Conservation (phyloP, 1,140 invertebrate species). For the Habropoda laboriosa region DNA sequence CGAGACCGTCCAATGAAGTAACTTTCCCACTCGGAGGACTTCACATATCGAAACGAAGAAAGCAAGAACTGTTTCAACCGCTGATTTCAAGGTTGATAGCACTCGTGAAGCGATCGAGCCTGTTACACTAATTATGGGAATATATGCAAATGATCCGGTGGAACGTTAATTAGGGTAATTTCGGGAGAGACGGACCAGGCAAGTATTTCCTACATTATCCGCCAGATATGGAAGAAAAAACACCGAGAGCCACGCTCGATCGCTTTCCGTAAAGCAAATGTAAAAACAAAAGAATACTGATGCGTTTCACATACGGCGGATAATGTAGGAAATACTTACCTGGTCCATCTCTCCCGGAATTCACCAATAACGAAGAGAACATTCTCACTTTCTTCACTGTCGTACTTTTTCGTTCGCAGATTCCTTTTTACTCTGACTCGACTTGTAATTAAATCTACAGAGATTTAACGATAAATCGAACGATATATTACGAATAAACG, state of each 20-base stretch:
- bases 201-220: too few relatives aligned
- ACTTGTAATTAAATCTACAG: neutral
- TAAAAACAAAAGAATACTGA: too few relatives aligned
- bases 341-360: too few relatives aligned
- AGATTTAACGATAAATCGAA: too few relatives aligned
- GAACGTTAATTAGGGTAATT: constrained; percentile 41
- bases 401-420: neutral
- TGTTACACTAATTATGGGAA: constrained; percentile 38
- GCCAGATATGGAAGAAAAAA: too few relatives aligned
- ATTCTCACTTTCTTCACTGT: constrained; percentile 50
- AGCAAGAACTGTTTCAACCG: constrained; percentile 50
- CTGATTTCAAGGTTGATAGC: constrained; percentile 53
- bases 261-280: too few relatives aligned
- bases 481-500: too few relatives aligned
- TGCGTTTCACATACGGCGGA: too few relatives aligned
- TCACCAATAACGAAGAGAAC: constrained; percentile 37
- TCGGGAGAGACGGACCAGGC: too few relatives aligned
- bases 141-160: constrained; percentile 49
- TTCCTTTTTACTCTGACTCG: neutral
- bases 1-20: neutral
- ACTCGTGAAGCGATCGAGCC: neutral
- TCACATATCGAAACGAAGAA: constrained; percentile 36
- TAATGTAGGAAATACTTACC: too few relatives aligned
- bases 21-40: constrained; percentile 52
- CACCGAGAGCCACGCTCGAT: too few relatives aligned